These are phyloP conservation scores for Drosophila anomelani DNA, from an alignment of 2,888 invertebrate genomes.

Conservation along the genomic window DNA sequence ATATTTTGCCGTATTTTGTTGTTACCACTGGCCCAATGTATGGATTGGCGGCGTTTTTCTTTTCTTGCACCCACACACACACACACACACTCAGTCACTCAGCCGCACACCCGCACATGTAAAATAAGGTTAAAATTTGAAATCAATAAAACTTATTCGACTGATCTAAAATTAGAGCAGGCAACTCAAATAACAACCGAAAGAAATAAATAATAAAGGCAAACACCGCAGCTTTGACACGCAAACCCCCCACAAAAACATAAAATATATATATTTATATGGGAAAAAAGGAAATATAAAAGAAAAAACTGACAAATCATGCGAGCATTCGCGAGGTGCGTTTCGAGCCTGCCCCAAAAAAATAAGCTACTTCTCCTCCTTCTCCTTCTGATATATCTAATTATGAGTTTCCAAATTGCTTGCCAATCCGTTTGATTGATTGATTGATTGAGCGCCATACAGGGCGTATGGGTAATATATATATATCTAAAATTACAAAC, in stretches of 20 bases:
- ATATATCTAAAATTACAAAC: constrained; percentile 27
- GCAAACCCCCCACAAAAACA: constrained; percentile 19
- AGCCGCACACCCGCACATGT: constrained; percentile 54
- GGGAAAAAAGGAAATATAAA: not conserved
- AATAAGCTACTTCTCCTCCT: not conserved
- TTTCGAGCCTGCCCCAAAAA: constrained; percentile 29
- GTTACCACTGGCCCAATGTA: constrained; percentile 54
- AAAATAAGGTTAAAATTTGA: constrained; percentile 82
- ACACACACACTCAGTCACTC: constrained; percentile 1
- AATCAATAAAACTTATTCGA: constrained; percentile 83
- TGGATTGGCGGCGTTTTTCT: constrained; percentile 71
- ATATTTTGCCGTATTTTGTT: constrained; percentile 76
- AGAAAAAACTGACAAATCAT: constrained; percentile 65
- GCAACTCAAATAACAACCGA: constrained; percentile 48
- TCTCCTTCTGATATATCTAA: constrained; percentile 35
- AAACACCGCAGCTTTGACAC: constrained; percentile 37
- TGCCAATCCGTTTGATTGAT: constrained; percentile 44
- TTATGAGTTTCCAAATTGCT: constrained; percentile 57
- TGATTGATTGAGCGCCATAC: constrained; percentile 32
- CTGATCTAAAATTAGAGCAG: constrained; percentile 83
- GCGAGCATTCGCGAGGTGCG: constrained; percentile 49
- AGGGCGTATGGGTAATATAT: constrained; percentile 49
- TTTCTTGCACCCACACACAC: constrained; percentile 28
- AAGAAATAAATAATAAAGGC: constrained; percentile 45
- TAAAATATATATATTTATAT: not conserved